Evolutionary conservation across 23 tunicate genomes (phyloP).

Genomic region (Ciona savignyi): DNA sequence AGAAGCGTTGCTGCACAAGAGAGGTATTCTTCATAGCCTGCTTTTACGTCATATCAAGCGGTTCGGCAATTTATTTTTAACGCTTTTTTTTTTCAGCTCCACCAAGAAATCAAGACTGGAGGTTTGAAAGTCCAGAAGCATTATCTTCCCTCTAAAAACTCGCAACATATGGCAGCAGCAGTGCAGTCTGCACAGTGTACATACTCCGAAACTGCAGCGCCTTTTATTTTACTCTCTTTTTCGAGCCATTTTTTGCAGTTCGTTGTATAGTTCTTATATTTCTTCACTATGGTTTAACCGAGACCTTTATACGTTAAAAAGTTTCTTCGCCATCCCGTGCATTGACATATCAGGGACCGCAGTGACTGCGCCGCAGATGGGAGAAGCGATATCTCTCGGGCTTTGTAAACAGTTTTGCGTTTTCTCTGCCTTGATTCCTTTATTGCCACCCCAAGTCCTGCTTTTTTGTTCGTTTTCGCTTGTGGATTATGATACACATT

Average conservation of each 20-base stretch:
- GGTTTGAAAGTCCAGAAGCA: neutral
- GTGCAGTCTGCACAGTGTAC: neutral
- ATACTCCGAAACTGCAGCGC: neutral
- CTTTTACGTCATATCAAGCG: too few species aligned
- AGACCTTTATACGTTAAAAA: too few species aligned
- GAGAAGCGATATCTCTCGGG: too few species aligned
- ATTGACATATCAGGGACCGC: too few species aligned
- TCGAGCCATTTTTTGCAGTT: neutral
- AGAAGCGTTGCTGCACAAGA: constrained; percentile 24
- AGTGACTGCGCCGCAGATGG: too few species aligned
- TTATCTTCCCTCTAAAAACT: neutral
- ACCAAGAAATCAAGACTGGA: neutral
- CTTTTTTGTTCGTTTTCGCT: neutral
- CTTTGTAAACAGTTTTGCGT: too few species aligned
- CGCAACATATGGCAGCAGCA: neutral
- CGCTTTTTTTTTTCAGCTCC: neutral
- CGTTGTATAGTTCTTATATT: too few species aligned
- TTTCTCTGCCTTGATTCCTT: neutral
- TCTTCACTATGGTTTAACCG: neutral
- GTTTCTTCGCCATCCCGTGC: too few species aligned
- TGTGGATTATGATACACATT: neutral
- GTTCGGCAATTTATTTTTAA: too few species aligned
- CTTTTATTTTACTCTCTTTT: neutral
- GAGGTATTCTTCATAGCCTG: too few species aligned
- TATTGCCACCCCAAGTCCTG: neutral